Base-by-base conservation (phyloP, 2,888 invertebrate species). In the Drosophila basisetae region DNA sequence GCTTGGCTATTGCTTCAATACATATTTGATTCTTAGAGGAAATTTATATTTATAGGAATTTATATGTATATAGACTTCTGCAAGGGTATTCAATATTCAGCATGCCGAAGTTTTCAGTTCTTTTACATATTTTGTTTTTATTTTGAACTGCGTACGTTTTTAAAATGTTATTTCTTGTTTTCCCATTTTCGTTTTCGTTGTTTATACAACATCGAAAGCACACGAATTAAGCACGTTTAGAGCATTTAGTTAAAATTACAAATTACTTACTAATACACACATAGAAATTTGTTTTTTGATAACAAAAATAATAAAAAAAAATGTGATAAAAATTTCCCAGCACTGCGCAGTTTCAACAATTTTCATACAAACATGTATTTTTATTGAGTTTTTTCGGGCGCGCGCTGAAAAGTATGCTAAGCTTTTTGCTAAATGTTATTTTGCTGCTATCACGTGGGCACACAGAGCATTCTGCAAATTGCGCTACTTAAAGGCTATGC, bases 221-320 rank as follows among this genome's bases (percentile, higher is more conserved):
- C 76, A 84, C 74, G 78, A 76, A 78, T 68, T 66, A 70, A 81
- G 68, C 81, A 85, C 83, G 78, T 74, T 73, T 82, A 79, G 82
- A 87, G 82, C 76, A 72, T 79, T 82, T 71, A 80, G 90, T 75
- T 82, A 88, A 75, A 78, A 68, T 80, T 89, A 87, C 90, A 76
- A 76, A 80, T 88, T 89, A 89, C 90, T 71, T 81, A 82, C 83
- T 82, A 83, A 69, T 82, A 82, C 80, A 79, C 71, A 73, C 62
- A 78, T 78, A 82, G 73, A 77, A 73, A 70, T 61, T 28, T 16
- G 30, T 2, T 30, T 28, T 28, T 18, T 55, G 28, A 71, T 58
- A 79, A 58, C 68, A 54, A 72, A 71, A 63, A 66, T 56, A 68
- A 39, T 13, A 39, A 2, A 33, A 49, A 49, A 53, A 69, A 28